Conservation (phyloP, 1,140 invertebrate genomes). For the Maniola jurtina region DNA sequence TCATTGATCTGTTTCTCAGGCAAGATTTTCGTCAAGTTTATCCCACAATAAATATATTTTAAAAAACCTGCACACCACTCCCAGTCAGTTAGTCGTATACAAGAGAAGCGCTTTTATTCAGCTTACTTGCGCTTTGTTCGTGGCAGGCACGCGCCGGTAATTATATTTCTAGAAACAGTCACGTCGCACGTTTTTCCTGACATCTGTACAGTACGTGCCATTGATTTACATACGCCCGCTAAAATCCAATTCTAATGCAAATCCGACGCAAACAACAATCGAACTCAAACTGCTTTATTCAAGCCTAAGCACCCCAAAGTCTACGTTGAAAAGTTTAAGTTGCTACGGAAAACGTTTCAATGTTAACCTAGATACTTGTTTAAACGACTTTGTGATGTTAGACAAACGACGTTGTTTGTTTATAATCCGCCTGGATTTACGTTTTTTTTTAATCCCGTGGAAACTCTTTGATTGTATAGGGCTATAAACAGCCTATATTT, state of each 20-base stretch:
- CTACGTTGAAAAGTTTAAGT: slow-evolving; percentile 37
- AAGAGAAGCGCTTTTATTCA: neutral
- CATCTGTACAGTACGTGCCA: slow-evolving; percentile 28
- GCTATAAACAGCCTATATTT: no score
- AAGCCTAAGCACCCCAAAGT: slow-evolving; percentile 25
- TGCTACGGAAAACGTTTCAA: slow-evolving; percentile 23
- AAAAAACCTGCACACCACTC: no score
- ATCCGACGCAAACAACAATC: slow-evolving; percentile 48
- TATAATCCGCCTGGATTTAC: neutral
- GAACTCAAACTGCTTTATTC: slow-evolving; percentile 25
- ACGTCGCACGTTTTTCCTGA: slow-evolving; percentile 26
- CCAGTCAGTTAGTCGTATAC: neutral
- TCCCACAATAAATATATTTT: no score
- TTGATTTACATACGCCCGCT: slow-evolving; percentile 49
- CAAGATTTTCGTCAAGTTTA: no score
- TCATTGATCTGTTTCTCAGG: no score
- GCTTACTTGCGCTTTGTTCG: neutral
- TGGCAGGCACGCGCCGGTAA: slow-evolving; percentile 5
- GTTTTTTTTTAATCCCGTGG: no score
- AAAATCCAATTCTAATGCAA: slow-evolving; percentile 59
- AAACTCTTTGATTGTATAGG: no score
- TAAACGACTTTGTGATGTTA: neutral
- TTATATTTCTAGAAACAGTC: slow-evolving; percentile 14
- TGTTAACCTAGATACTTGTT: slow-evolving; percentile 5
- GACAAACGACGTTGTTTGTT: neutral